Base-by-base conservation (phyloP, 2,888 invertebrate genomes). In the Chromoteleia sp. region DNA sequence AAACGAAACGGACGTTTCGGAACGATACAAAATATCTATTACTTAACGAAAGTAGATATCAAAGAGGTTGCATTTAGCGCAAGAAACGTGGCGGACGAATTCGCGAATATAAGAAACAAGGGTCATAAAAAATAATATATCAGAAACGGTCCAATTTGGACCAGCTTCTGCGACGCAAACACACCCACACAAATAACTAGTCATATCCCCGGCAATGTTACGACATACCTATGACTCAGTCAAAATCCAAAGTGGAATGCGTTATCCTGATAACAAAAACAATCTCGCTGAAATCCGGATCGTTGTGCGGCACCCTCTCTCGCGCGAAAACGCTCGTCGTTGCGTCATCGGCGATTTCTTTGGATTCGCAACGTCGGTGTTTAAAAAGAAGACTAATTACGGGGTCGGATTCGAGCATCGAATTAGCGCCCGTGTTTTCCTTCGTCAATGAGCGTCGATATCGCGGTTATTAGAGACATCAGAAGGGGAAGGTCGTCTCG, bases 171-270 rank as follows among this genome's bases (percentile, higher is more conserved):
- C 56, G 36, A 21, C 25, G 25, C 50, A 54, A 56, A 65, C 58
- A 39, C 70, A 25, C 45, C 10, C 58, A 74, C 79, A 75, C 63
- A 48, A 14, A 80, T 33, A 75, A 58, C 30, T 54, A 52, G 65
- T 41, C 58, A 76, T 80, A 76, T 76, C 68, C 48, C 19, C 41
- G 36, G 58, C 70, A 65, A 75, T 36, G 50, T 75, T 75, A 75
- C 56, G 70, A 75, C 80, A 65, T 81, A 75, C 75, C 80, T 65
- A 74, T 80, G 80, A 79, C 74, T 79, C 74, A 78, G 71, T 56
- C 63, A 68, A 67, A 80, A 59, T 80, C 63, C 68, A 45, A 79
- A 67, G 67, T 61, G 63, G 63, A 75, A 63, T 74, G 68, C 61
- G 63, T 68, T 74, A 74, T 75, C 74, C 45, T 59, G 81, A 70